Base-by-base conservation (phyloP, 2,113 vertebrate genomes). In the Micronisus gabar region DNA sequence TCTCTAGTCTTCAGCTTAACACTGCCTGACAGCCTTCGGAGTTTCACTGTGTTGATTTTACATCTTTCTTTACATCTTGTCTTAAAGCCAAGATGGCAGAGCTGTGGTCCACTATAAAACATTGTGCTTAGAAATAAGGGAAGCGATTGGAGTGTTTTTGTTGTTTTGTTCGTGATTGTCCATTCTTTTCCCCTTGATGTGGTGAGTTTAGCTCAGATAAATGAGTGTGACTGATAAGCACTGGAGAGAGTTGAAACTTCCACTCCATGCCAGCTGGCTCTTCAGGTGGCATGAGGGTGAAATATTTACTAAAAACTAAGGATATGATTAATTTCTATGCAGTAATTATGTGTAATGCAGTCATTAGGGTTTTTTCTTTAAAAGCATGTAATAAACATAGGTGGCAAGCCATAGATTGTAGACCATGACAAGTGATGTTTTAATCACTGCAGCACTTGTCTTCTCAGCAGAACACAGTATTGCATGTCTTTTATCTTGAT, bases 101-200 rank as follows among this genome's bases (percentile, higher is more conserved):
- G 52, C 45, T 5, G 6, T 66, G 59, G 17, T 58, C 14, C 3
- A 8, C 36, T 47, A 0, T 10, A 27, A 40, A 8, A 32, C 2
- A 0, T 11, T 74, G 43, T 32, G 56, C 63, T 73, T 55, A 43
- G 45, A 21, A 10, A 15, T 10, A 15, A 40, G 16, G 27, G 41
- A 47, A 47, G 26, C 11, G 4, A 27, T 75, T 34, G 2, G 23
- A 52, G 50, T 16, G 23, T 32, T 59, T 76, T 14, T 78, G 12
- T 34, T 52, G 29, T 26, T 34, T 6, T 10, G 10, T 56, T 66
- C 0, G 0, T 30, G 47, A 32, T 58, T 53, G 82, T 63, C 34
- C 13, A 0, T 73, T 59, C 76, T 71, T 67, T 93, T 73, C 17
- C 45, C 29, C 62, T 76, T 0, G 0, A 4, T 5, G 21, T 8